Evolutionary conservation across 2,113 vertebrate genomes (phyloP).

Genomic region (Lamprologus ornatipinnis): DNA sequence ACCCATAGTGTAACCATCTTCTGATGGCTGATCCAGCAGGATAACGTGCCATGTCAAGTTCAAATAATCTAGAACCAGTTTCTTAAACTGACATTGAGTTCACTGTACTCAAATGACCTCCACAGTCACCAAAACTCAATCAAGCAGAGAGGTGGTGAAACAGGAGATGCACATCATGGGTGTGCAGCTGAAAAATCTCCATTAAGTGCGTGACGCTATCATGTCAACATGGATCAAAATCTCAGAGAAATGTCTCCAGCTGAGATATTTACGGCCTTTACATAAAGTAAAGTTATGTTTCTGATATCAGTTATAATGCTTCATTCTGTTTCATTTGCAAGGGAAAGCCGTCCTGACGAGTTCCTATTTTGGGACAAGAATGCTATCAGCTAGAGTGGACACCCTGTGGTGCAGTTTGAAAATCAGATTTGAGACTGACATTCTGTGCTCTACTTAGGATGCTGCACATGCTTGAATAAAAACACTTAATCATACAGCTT

Average conservation of each 20-base stretch:
- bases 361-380: not conserved
- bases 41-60: not conserved
- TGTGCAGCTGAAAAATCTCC: not conserved
- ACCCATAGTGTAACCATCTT: not conserved
- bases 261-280: not conserved
- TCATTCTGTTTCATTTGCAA: not conserved
- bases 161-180: not conserved
- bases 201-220: not conserved
- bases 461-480: not conserved
- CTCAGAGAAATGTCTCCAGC: not conserved
- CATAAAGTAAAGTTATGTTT: not conserved
- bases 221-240: not conserved
- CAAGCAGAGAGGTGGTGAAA: not conserved
- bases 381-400: not conserved
- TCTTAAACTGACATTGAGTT: not conserved
- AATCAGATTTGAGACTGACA: not conserved
- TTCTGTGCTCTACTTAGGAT: not conserved
- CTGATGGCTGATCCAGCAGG: not conserved
- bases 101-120: not conserved
- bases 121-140: not conserved
- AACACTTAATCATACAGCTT: constrained; percentile 23
- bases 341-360: not conserved
- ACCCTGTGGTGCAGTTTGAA: not conserved
- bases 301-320: not conserved
- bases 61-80: not conserved